Evolutionary conservation across 1,140 invertebrate species (phyloP), one percentile per base, ranked within the genome.

Genomic region (Diabrotica undecimpunctata): DNA sequence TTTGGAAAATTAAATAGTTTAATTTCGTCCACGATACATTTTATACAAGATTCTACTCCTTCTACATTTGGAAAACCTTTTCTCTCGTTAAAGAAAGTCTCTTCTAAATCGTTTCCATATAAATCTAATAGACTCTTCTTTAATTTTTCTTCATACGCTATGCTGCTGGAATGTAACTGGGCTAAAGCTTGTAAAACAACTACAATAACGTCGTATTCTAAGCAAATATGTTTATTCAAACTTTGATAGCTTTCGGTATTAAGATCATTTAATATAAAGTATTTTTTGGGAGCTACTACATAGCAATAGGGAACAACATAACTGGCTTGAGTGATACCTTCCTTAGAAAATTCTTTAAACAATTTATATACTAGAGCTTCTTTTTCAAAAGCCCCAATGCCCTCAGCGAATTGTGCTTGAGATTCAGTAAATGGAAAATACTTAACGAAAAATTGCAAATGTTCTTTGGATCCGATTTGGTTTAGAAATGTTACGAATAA

Each of bases 81-180:
- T 14, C 36, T 36, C 36, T 67, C 61, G n/a, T 68, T 67, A 52
- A 65, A 65, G 9, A 65, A 52, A 54, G 58, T 67, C 61, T 75
- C 74, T 41, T 69, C 68, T 54, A 72, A 70, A 52, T 74, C 64
- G 39, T 66, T 56, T 35, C 55, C 41, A 38, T 67, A 68, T 12
- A 62, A 10, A 11, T 69, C 66, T 12, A 64, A 54, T 37, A 74
- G 66, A 13, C 56, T 41, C 54, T 64, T 65, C 5, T 54, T 57
- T 5, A 64, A 37, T 36, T 64, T 67, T 41, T 72, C 65, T 59
- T 82, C 79, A 13, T 74, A 76, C 3, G 77, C 51, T 1, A 82
- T 7, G 12, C 73, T 78, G 9, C 72, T 62, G 0, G 75, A 76
- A 39, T 82, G 80, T 0, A 80, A 57, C 55, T 71, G 74, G 6